Base-by-base conservation (phyloP, 2,888 invertebrate species). In the Conops quadrifasciatus region DNA sequence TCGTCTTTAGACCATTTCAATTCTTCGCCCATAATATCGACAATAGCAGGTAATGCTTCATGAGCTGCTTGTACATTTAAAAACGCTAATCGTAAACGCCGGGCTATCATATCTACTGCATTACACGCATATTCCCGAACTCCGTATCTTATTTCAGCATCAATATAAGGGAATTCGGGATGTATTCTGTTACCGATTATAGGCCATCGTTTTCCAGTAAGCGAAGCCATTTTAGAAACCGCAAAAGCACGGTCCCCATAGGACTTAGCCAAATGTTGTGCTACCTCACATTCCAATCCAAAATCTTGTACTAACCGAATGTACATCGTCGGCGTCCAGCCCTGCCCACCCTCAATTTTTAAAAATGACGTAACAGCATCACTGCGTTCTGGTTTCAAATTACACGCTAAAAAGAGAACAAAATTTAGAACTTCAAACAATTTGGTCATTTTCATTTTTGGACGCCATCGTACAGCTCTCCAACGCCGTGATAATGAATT, bases 241-340 rank as follows among this genome's bases (percentile, higher is more conserved):
- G 97, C 94, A 84, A 97, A 98, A 1, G 99, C 97, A 77, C 97
- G 90, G 87, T 99, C 99, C 5, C 99, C 99, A 83, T 99, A 99
- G 1, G 97, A 96, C 79, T 93, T 92, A 0, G 98, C 91, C 80
- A 99, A 88, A 86, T 99, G 98, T 86, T 96, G 93, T 0, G 99
- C 98, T 11, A 97, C 97, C 87, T 98, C 98, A 86, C 94, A 95
- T 83, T 99, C 98, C 28, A 99, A 87, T 2, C 99, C 99, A 83
- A 97, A 98, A 88, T 99, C 98, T 88, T 99, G 99, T 71, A 99
- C 98, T 69, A 99, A 89, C 81, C 97, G 89, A 79, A 99, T 99
- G 85, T 97, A 99, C 93, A 98, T 94, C 0, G 98, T 98, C 0
- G 98, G 98, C 1, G 95, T 94, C 96, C 97, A 99, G 43, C 94